Evolutionary conservation across 2,888 invertebrate genomes (phyloP).

Genomic region (Parnassius glacialis): DNA sequence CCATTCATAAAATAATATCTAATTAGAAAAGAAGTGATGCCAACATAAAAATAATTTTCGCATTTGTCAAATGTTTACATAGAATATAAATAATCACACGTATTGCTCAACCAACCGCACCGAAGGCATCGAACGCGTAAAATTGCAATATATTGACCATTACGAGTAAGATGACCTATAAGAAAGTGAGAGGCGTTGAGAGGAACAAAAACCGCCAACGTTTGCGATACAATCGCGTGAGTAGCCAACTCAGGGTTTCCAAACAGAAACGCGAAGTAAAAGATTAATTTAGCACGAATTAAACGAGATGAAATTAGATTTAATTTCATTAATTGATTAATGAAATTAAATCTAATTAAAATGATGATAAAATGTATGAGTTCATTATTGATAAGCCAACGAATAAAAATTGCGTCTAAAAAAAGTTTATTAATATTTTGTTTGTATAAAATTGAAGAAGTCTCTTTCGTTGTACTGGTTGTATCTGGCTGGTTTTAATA

Average conservation of each 20-base stretch:
- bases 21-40: slow-evolving; percentile 3
- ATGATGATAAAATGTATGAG: too few species aligned
- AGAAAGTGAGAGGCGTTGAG: slow-evolving; percentile 4
- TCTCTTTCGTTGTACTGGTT: too few species aligned
- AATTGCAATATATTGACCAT: background rate
- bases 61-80: background rate
- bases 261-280: background rate
- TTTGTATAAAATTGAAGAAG: too few species aligned
- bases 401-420: too few species aligned
- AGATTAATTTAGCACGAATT: too few species aligned
- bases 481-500: too few species aligned
- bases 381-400: too few species aligned
- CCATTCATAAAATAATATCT: background rate
- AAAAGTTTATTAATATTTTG: too few species aligned
- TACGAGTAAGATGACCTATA: slow-evolving; percentile 12
- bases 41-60: slow-evolving; percentile 1
- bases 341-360: too few species aligned
- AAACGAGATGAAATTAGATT: too few species aligned
- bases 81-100: background rate
- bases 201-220: background rate
- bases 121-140: background rate
- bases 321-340: too few species aligned
- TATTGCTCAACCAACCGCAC: background rate
- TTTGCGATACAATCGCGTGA: slow-evolving; percentile 1
- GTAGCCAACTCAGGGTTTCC: slow-evolving; percentile 1